phyloP scores from a whole-genome alignment of 1,140 invertebrate genomes.

The Pantala flavescens region DNA sequence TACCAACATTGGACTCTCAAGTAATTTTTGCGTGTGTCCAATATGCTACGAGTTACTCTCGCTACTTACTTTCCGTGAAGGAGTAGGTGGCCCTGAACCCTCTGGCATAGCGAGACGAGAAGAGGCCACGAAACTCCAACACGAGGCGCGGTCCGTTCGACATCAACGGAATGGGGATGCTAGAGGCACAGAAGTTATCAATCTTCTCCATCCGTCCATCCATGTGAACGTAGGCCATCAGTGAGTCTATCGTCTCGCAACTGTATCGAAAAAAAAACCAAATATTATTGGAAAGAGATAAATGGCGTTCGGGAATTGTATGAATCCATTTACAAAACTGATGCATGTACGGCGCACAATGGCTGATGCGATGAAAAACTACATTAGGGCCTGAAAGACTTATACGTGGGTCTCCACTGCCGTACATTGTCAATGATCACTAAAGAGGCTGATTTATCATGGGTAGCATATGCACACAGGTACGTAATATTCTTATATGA shows the following conservation, averaged over 20 bases:
- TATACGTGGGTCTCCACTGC: too few species aligned
- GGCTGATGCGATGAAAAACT: too few species aligned
- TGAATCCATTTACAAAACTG: not conserved
- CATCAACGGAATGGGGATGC: conserved; percentile 73
- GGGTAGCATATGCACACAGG: too few species aligned
- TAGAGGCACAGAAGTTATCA: conserved; percentile 70
- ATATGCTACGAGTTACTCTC: too few species aligned
- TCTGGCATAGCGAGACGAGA: conserved; percentile 55
- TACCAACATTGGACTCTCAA: too few species aligned
- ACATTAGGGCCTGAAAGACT: too few species aligned
- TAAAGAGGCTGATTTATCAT: too few species aligned
- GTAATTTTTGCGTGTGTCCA: too few species aligned
- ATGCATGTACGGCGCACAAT: not conserved
- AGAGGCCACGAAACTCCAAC: conserved; percentile 66
- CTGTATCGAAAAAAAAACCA: conserved; percentile 42
- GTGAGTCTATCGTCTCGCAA: conserved; percentile 61
- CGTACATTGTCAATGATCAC: too few species aligned
- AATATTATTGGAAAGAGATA: not conserved
- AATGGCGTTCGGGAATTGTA: not conserved
- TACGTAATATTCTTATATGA: too few species aligned
- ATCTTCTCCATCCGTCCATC: conserved; percentile 69
- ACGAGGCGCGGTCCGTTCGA: conserved; percentile 73
- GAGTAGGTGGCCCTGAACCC: conserved; percentile 80
- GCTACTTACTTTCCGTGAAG: conserved; percentile 75
- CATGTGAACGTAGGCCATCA: conserved; percentile 66